Base-by-base conservation (phyloP, 2,113 vertebrate genomes). In the Onychostoma macrolepis region DNA sequence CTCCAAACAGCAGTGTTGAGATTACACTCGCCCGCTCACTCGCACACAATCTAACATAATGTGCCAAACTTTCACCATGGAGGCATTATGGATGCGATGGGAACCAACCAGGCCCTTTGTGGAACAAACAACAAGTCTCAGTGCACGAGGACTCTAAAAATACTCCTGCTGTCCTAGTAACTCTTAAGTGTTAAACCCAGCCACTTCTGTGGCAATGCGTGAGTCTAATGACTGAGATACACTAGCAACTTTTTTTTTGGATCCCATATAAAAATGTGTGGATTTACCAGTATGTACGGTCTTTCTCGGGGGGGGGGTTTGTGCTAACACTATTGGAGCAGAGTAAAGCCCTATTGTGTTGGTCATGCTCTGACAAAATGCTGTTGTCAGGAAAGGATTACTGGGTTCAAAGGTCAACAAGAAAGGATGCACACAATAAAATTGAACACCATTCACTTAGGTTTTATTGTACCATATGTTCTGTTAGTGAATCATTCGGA, bases 31-130 rank as follows among this genome's bases (percentile, higher is more conserved):
- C 28, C 63, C 41, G 21, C n/a, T 48, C 33, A 30, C 28, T 77
- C 43, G 4, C 33, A 77, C 33, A 78, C 19, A 45, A 6, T 28
- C 80, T 65, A 61, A 28, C 30, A 77, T 38, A 67, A 83, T 48
- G 43, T 67, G 74, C 74, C 86, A 87, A 43, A 83, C 81, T 58
- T 82, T 30, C 28, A 71, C 76, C 65, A 80, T 76, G 15, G 72
- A 41, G 63, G 58, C 56, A 78, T 77, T 78, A 78, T 43, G 41
- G 58, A 84, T 83, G 72, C 21, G 24, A 45, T 84, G 86, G 74
- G 81, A 87, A 71, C 48, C 33, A 83, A 86, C 26, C 28, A 10
- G 45, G 4, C 56, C 72, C 45, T 83, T 63, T 78, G 75, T 83
- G 74, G 43, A 0, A 71, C 63, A 65, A 74, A 86, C 50, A 48